Evolutionary conservation across 2,888 invertebrate species (phyloP), one percentile per base, ranked within the genome.

Genomic region (Dysmachus trigonus): DNA sequence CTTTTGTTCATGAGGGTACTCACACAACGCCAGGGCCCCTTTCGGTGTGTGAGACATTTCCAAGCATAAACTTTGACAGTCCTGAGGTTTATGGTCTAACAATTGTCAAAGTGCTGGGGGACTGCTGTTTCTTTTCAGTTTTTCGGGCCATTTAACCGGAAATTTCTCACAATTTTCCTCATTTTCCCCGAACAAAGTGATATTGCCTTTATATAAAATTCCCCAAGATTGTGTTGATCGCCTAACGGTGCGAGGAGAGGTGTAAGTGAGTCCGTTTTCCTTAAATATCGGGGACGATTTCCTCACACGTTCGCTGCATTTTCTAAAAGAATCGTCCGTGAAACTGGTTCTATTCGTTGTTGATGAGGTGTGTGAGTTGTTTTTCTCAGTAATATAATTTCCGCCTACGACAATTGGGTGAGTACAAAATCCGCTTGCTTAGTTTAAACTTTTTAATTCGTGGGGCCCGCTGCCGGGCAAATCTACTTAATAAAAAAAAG

Each of bases 351-450:
- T 41, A 10, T n/a, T n/a, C n/a, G n/a, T 62, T 10, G 62, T 62
- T 77, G 22, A 77, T 77, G 77, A 77, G 30, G 77, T 77, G 77
- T 51, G 77, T 77, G 77, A 77, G 77, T 76, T 41, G n/a, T 10
- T 13, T 41, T 41, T 77, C 22, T 62, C 27, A 62, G 47, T 47
- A 47, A 30, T 30, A 77, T 13, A 77, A 77, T 47, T 47, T 47
- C 47, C 77, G 47, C 27, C 35, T 47, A 47, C 27, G 27, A 77
- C 22, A 77, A 77, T 77, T 47, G 77, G 38, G 77, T 77, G 35
- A 77, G 77, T 77, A 77, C 30, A 1, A 47, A n/a, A 41, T 41
- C 47, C 47, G 18, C n/a, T 76, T 38, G 7, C 22, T 76, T 38
- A 47, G 13, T 47, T 77, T 6, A 30, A 77, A 13, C 2, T 38